phyloP scores from a whole-genome alignment of 2,888 invertebrate genomes.

The Tuta absoluta region DNA sequence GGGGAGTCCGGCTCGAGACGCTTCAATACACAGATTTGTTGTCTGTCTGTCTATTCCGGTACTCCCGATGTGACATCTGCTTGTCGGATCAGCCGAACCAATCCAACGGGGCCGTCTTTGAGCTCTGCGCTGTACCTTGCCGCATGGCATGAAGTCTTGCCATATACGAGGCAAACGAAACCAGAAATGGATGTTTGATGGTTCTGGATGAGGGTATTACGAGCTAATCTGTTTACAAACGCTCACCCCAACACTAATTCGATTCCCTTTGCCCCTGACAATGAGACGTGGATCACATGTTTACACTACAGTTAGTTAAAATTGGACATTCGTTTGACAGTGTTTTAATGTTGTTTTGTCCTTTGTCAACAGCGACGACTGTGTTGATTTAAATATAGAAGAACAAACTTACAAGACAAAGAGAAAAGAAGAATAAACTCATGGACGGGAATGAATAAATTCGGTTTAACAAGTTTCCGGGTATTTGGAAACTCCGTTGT shows the following conservation, averaged over 20 bases:
- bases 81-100: not conserved
- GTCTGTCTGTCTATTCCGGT: constrained; percentile 6
- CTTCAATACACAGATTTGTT: not conserved
- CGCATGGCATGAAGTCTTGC: not conserved
- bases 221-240: constrained; percentile 11
- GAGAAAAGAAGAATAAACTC: constrained; percentile 2
- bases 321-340: constrained; percentile 15
- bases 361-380: not conserved
- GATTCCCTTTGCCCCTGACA: constrained; percentile 21
- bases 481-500: not conserved
- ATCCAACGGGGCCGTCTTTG: not conserved
- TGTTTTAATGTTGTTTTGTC: not conserved
- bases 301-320: not conserved
- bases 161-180: not conserved
- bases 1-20: not conserved
- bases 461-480: constrained; percentile 12
- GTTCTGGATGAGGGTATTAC: not conserved
- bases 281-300: constrained; percentile 4
- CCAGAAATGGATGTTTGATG: not conserved
- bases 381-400: constrained; percentile 19
- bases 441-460: constrained; percentile 8
- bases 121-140: not conserved
- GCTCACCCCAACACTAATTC: constrained; percentile 16
- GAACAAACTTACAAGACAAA: constrained; percentile 3
- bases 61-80: not conserved